Percentiles rank a stretch among this genome's conserved stretches.
These are phyloP conservation scores for Leiothrix lutea DNA, from an alignment of 2,113 vertebrate species.

Conservation along the genomic window DNA sequence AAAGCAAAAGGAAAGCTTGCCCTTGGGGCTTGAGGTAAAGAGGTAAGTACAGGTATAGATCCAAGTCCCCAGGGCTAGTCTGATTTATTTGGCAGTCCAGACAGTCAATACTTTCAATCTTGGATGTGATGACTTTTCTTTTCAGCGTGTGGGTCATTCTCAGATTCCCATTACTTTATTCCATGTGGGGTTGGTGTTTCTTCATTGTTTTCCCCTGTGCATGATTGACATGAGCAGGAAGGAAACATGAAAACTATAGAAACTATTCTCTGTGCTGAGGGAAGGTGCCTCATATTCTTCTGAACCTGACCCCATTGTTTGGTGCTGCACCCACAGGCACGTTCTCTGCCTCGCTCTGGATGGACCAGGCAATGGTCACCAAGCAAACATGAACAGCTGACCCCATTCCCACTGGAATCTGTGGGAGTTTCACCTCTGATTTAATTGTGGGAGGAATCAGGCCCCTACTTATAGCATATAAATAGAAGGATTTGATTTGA, in stretches of 20 bases:
- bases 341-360: neutral
- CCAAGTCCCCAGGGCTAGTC: neutral
- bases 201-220: conserved; percentile 15
- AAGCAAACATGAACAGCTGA: neutral
- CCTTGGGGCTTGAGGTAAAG: conserved; percentile 25
- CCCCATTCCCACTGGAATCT: neutral
- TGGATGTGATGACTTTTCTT: neutral
- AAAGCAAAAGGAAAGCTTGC: conserved; percentile 8
- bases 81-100: conserved; percentile 20
- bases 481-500: conserved; percentile 24
- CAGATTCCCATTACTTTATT: neutral
- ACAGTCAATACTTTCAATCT: neutral
- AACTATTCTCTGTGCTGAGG: neutral
- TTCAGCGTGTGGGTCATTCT: neutral
- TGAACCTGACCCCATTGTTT: conserved; percentile 8
- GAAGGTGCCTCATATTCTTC: conserved; percentile 39
- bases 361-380: neutral
- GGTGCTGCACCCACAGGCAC: neutral
- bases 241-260: conserved; percentile 50
- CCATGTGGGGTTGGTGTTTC: neutral
- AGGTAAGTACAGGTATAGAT: neutral
- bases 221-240: conserved; percentile 39
- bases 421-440: neutral
- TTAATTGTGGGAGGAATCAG: neutral
- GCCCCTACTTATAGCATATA: neutral